Base-by-base conservation (phyloP, 2,113 vertebrate species). In the Ibidorhyncha struthersii region DNA sequence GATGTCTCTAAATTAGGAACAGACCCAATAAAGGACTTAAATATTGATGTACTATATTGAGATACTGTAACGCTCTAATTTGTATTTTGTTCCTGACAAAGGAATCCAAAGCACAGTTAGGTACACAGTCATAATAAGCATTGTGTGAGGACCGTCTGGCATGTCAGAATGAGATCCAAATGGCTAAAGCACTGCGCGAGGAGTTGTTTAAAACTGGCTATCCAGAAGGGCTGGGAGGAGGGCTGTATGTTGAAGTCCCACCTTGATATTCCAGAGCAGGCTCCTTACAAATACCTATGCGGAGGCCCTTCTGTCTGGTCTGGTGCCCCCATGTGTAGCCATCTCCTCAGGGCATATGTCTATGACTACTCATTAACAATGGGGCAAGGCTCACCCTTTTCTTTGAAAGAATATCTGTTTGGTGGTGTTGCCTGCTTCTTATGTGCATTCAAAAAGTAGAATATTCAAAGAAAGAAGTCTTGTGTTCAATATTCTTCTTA, bases 1-100 rank as follows among this genome's bases (percentile, higher is more conserved):
- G 72, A 70, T 86, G 49, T 86, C 77, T 86, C 76, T 94, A 94
- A 91, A 91, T 95, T 84, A 89, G 86, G 38, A 92, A 70, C 3
- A 89, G 45, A 86, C n/a, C 21, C 72, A 86, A 70, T 49, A 66
- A 92, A 89, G 55, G 29, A 62, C 27, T 96, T 92, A 81, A 86
- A 91, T 88, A 86, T 70, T 86, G 50, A 62, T 89, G 47, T 66
- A 20, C 41, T 92, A 8, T 91, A 66, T 78, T 30, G 29, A 78
- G 76, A 62, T 62, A 66, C 16, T 41, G 7, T 77, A 89, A 92
- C 62, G 21, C 9, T 50, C 36, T 70, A 32, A 62, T 83, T 20
- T 89, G 55, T 8, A 58, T 53, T 86, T 96, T 90, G 8, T 36
- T 90, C 65, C 22, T 96, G 66, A 79, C 38, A 63, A 76, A 66